These are phyloP conservation scores for Magallana gigas DNA, from an alignment of 1,140 invertebrate species.

Conservation along the genomic window DNA sequence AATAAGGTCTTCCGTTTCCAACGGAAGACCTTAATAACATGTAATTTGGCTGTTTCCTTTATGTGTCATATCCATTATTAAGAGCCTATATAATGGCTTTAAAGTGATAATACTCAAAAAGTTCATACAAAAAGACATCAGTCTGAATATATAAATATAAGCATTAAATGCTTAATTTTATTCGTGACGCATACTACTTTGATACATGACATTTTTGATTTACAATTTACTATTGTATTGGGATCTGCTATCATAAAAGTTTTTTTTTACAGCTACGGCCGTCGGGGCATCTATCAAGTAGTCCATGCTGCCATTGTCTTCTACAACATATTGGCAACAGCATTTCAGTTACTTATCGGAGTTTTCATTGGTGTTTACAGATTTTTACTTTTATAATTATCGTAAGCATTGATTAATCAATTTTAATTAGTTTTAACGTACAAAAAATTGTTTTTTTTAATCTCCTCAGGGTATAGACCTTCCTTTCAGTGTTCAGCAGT, in stretches of 20 bases:
- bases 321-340: neutral
- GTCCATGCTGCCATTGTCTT: neutral
- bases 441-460: neutral
- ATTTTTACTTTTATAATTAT: neutral
- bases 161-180: no score
- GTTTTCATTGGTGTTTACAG: neutral
- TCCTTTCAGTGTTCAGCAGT: neutral
- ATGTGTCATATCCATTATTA: no score
- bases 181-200: no score
- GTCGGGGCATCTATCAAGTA: neutral
- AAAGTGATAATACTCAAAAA: no score
- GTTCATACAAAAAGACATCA: no score
- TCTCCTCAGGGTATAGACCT: neutral
- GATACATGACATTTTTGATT: no score
- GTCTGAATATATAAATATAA: no score
- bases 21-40: no score
- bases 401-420: neutral
- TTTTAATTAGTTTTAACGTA: neutral
- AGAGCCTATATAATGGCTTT: no score
- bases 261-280: neutral
- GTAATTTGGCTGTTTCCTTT: no score
- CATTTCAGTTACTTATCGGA: neutral
- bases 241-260: neutral
- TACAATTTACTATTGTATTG: no score
- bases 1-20: no score